These are phyloP conservation scores for Uropetala carovei DNA, from an alignment of 2,888 invertebrate species.

Conservation along the genomic window DNA sequence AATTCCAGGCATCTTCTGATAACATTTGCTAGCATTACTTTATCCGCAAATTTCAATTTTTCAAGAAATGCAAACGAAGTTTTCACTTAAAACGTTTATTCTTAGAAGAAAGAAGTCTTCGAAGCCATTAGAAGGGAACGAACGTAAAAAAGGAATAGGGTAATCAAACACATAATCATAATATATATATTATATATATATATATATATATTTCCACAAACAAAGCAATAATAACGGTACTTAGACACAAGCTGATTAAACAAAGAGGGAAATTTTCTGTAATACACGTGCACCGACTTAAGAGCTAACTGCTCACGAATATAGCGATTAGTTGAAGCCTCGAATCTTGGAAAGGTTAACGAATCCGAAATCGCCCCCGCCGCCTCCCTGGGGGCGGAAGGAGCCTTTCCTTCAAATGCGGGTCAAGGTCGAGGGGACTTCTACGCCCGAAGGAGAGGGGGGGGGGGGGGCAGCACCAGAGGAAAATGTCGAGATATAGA, in stretches of 20 bases:
- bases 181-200: too few relatives aligned
- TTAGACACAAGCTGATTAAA: constrained; percentile 53
- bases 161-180: too few relatives aligned
- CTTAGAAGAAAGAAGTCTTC: too few relatives aligned
- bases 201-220: constrained; percentile 49
- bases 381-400: background rate
- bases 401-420: background rate
- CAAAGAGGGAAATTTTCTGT: constrained; percentile 1
- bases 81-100: too few relatives aligned
- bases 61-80: too few relatives aligned
- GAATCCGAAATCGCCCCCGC: background rate
- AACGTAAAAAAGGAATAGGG: too few relatives aligned
- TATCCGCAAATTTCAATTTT: too few relatives aligned
- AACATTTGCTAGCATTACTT: too few relatives aligned
- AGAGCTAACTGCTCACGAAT: constrained; percentile 37
- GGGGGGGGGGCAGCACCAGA: background rate
- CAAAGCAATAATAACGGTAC: constrained; percentile 60
- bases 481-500: background rate
- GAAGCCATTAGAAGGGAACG: too few relatives aligned
- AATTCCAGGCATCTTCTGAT: too few relatives aligned
- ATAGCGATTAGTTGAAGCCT: constrained; percentile 31
- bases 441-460: background rate
- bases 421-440: background rate
- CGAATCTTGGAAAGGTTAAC: background rate
- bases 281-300: constrained; percentile 31